Conservation (phyloP, 2,888 invertebrate species). For the Lycia hirtaria region DNA sequence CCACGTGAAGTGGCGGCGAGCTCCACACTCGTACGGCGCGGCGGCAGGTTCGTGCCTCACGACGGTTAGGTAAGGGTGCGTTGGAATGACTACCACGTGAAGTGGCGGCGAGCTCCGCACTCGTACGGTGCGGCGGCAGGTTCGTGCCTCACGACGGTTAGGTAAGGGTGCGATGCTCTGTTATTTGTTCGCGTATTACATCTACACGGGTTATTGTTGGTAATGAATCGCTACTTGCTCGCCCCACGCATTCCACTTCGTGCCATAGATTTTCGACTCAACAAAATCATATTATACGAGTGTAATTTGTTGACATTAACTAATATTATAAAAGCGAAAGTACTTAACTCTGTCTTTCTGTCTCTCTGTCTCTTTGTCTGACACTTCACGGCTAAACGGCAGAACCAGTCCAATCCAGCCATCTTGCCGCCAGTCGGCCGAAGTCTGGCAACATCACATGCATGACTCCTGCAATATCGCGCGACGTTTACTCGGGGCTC, state of each 20-base stretch:
- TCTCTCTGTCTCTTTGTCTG: no score
- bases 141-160: constrained; percentile 45
- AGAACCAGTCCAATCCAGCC: no score
- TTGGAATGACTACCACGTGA: constrained; percentile 1
- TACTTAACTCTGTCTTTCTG: no score
- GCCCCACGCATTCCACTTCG: constrained; percentile 28
- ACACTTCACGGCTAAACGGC: no score
- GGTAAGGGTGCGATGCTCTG: constrained; percentile 46
- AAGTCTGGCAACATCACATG: no score
- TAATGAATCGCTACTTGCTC: constrained; percentile 48
- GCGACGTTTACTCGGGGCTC: no score
- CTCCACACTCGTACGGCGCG: background rate
- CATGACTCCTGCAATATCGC: no score
- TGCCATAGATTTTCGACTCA: background rate
- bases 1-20: background rate
- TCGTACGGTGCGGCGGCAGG: background rate
- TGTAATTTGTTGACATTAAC: no score
- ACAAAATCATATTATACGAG: no score
- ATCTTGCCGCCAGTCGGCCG: no score
- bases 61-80: constrained; percentile 41
- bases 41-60: constrained; percentile 40
- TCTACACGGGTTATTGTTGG: constrained; percentile 31
- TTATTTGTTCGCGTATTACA: constrained; percentile 51
- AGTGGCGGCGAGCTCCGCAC: background rate
- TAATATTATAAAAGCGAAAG: no score